A percentile compares a stretch with the other conserved stretches of the same genome.
Evolutionary conservation across 2,888 invertebrate species (phyloP).

Genomic region (Cerastis rubricosa): DNA sequence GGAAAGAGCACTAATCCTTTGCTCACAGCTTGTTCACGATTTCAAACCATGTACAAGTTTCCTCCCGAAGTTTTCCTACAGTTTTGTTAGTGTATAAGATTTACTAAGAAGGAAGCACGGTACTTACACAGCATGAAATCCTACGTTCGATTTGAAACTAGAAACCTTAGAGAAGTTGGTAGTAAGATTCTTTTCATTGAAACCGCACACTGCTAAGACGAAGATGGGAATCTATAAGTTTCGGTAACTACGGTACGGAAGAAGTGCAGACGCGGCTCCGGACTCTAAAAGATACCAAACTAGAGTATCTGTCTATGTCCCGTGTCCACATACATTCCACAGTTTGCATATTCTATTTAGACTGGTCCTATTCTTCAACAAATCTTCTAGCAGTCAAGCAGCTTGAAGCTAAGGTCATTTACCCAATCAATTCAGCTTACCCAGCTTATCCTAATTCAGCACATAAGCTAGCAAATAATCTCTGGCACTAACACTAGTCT

Average conservation of each 20-base stretch:
- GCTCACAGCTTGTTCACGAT: neutral
- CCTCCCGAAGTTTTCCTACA: neutral
- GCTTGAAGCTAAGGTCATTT: neutral
- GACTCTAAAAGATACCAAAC: neutral
- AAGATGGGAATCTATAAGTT: neutral
- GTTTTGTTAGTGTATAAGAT: neutral
- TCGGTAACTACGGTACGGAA: neutral
- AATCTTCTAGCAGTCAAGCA: neutral
- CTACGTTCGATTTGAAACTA: neutral
- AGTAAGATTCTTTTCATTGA: neutral
- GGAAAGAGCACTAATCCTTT: neutral
- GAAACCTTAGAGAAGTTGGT: neutral
- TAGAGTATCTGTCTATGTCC: neutral
- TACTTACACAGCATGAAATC: neutral
- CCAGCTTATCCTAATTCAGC: conserved; percentile 21
- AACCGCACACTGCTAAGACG: neutral
- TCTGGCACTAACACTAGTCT: conserved; percentile 14
- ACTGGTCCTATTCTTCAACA: neutral
- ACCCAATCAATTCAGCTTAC: conserved; percentile 18
- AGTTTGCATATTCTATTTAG: neutral
- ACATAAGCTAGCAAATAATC: conserved; percentile 18
- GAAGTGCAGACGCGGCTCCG: neutral
- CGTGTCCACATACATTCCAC: neutral
- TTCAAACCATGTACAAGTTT: neutral
- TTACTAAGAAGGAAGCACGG: neutral